Base-by-base conservation (phyloP, 2,888 invertebrate species). In the Diarsia mendica region DNA sequence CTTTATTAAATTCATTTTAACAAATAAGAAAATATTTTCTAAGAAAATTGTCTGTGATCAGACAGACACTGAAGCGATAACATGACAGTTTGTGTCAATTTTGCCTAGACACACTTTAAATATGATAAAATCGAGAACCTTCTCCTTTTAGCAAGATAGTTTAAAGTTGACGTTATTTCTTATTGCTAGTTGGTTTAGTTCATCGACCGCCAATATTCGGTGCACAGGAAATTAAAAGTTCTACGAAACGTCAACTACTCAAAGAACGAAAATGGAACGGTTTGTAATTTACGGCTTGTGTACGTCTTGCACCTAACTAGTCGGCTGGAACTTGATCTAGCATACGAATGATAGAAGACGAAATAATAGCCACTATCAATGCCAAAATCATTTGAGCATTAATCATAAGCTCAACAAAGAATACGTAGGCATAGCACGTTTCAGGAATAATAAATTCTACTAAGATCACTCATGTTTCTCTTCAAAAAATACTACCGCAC, bases 221-320 rank as follows among this genome's bases (percentile, higher is more conserved):
- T 23, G 33, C 13, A 58, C 39, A 58, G 71, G 71, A 76, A 81
- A 81, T 70, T 51, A 44, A 71, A 63, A 58, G 13, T 13, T 46
- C 51, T 20, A 55, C 44, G 46, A 71, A 28, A 67, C 11, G 48
- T 81, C 67, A 67, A 71, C 51, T 51, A 61, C 46, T 33, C 48
- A 9, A 23, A 58, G 39, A 48, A 20, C 10, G 65, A 68, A 68
- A 61, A 67, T 69, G 23, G 60, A 44, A 44, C 49, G 28, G 58
- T 13, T 48, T 74, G 28, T 11, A 46, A 66, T 77, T 8, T 66
- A 64, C 33, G 10, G 23, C 23, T 23, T 11, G 9, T 2, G 64
- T 39, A 48, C n/a, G 13, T 28, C 13, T 4, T 48, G 6, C 39
- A 46, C 18, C 23, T n/a, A 39, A 58, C 33, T 39, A 39, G 6